These are phyloP conservation scores for Pachyuromys duprasi DNA, from an alignment of 2,797 vertebrate species.

Conservation along the genomic window DNA sequence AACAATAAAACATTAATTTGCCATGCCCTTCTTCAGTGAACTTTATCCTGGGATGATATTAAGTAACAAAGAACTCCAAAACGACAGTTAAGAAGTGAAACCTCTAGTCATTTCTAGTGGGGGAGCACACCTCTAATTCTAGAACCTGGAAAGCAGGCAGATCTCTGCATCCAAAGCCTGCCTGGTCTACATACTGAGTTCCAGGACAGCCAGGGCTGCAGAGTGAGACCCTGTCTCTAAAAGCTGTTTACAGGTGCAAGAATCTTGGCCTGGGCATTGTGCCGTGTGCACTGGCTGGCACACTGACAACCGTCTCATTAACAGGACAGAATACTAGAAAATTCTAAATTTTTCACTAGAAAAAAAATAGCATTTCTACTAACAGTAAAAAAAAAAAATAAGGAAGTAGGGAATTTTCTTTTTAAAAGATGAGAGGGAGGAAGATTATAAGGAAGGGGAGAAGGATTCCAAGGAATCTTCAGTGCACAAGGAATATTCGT, in stretches of 20 bases:
- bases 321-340: neutral
- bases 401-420: neutral
- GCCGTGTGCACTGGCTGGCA: neutral
- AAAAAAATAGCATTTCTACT: constrained; percentile 5
- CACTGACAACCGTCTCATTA: neutral
- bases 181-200: neutral
- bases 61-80: constrained; percentile 42
- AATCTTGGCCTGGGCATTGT: neutral
- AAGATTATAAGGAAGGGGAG: neutral
- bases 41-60: constrained; percentile 28
- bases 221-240: neutral
- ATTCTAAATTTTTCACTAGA: constrained; percentile 31
- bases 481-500: neutral
- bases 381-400: neutral
- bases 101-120: neutral
- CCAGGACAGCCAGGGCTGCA: neutral
- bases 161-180: neutral
- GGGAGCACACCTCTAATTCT: neutral
- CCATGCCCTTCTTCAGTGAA: neutral
- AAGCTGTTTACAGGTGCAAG: neutral
- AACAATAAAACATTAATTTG: constrained; percentile 77
- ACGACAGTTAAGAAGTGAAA: constrained; percentile 28
- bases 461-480: neutral
- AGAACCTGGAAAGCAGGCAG: neutral
- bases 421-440: neutral